phyloP scores from a whole-genome alignment of 2,888 invertebrate species.

The Axea sp. region DNA sequence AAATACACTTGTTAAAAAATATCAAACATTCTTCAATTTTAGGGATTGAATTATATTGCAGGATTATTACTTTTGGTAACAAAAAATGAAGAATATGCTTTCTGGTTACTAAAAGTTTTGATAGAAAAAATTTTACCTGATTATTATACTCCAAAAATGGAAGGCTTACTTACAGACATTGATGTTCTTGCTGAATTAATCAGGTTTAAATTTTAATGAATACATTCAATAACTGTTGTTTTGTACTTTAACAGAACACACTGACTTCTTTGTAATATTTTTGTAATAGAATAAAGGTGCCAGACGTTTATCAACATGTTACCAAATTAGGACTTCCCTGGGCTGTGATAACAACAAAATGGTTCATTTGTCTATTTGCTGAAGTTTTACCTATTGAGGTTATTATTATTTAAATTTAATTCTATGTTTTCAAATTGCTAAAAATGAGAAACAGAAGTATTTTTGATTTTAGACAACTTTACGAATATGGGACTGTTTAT shows the following conservation, averaged over 20 bases:
- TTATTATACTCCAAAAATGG: constrained; percentile 94
- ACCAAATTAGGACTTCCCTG: constrained; percentile 90
- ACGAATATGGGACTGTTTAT: constrained; percentile 97
- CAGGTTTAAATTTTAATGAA: no score
- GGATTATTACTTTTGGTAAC: constrained; percentile 91
- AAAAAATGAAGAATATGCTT: constrained; percentile 93
- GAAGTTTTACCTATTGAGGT: constrained; percentile 95
- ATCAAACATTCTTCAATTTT: no score
- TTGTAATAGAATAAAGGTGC: constrained; percentile 84
- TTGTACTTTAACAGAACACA: no score
- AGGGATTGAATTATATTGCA: constrained; percentile 96
- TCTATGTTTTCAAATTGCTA: no score
- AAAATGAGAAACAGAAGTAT: no score
- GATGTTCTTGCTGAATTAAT: constrained; percentile 93
- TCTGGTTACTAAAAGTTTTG: constrained; percentile 95
- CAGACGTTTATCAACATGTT: constrained; percentile 90
- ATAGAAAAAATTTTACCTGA: constrained; percentile 91
- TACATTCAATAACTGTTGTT: no score
- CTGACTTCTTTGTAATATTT: no score
- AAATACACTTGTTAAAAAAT: no score
- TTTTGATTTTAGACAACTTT: constrained; percentile 94
- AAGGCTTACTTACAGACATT: constrained; percentile 92
- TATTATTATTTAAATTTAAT: no score
- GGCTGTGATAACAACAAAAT: constrained; percentile 95
- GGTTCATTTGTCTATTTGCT: constrained; percentile 96